phyloP scores from a whole-genome alignment of 2,113 vertebrate genomes.

The Otus sunia region DNA sequence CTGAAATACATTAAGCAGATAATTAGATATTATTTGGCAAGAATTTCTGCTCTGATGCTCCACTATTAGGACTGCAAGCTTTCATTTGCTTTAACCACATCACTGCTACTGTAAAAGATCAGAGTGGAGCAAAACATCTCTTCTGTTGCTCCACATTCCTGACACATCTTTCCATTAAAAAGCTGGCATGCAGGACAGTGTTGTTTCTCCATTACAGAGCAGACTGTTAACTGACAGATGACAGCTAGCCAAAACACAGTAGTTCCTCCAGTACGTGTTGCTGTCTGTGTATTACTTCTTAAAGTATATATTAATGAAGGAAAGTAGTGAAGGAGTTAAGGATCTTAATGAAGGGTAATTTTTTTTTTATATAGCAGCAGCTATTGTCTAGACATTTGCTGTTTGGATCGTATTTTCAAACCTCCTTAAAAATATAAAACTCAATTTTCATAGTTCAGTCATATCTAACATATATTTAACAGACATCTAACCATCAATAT shows the following conservation, averaged over 20 bases:
- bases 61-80: neutral
- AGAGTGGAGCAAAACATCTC: slow-evolving; percentile 5
- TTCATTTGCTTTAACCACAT: neutral
- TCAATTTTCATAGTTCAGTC: neutral
- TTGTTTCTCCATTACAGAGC: neutral
- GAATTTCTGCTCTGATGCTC: neutral
- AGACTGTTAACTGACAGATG: neutral
- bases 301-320: neutral
- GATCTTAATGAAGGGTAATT: neutral
- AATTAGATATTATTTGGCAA: neutral
- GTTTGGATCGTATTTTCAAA: neutral
- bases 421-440: neutral
- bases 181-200: neutral
- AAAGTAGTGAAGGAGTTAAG: neutral
- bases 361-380: neutral
- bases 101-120: neutral
- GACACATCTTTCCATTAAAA: neutral
- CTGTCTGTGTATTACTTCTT: neutral
- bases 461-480: neutral
- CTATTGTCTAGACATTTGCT: neutral
- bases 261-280: neutral
- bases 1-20: neutral
- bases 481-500: neutral
- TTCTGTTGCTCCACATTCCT: neutral
- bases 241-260: neutral